These are phyloP conservation scores for Nymphicus hollandicus DNA, from an alignment of 2,113 vertebrate genomes.

Conservation along the genomic window DNA sequence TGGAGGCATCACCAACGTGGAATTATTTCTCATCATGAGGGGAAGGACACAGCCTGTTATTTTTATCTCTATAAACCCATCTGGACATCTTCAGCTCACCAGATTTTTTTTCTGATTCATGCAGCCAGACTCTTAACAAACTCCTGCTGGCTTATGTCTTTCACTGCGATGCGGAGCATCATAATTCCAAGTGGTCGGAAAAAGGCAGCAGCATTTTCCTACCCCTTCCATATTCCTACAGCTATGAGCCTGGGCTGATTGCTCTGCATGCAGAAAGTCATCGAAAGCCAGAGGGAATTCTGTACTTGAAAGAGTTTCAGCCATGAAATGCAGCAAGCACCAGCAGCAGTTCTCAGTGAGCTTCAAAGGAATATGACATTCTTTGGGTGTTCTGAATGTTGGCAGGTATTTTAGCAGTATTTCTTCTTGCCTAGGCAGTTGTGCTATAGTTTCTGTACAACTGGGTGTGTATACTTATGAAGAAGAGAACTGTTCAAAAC, in stretches of 20 bases:
- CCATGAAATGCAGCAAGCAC: neutral
- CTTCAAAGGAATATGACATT: neutral
- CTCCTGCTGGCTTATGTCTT: slow-evolving; percentile 10
- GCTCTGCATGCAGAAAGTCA: neutral
- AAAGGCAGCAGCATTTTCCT: neutral
- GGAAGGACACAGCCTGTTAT: neutral
- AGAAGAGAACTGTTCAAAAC: neutral
- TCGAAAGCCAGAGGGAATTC: neutral
- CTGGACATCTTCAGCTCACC: slow-evolving; percentile 15
- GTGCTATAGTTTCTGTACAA: neutral
- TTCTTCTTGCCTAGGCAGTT: neutral
- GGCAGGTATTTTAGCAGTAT: neutral
- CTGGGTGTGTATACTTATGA: neutral
- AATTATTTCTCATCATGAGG: neutral
- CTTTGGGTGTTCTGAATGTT: neutral
- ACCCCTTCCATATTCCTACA: neutral
- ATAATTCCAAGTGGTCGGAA: neutral
- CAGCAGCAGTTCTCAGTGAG: neutral
- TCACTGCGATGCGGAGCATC: neutral
- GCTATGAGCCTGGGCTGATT: neutral
- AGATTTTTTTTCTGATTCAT: slow-evolving; percentile 28
- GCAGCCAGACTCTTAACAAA: neutral
- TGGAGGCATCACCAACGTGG: neutral
- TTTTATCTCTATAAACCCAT: slow-evolving; percentile 17
- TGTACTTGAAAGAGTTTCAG: slow-evolving; percentile 4